A percentile compares a stretch with the other conserved stretches of the same genome.
Evolutionary conservation across 2,888 invertebrate genomes (phyloP).

Genomic region (Ophonus ardosiacus): DNA sequence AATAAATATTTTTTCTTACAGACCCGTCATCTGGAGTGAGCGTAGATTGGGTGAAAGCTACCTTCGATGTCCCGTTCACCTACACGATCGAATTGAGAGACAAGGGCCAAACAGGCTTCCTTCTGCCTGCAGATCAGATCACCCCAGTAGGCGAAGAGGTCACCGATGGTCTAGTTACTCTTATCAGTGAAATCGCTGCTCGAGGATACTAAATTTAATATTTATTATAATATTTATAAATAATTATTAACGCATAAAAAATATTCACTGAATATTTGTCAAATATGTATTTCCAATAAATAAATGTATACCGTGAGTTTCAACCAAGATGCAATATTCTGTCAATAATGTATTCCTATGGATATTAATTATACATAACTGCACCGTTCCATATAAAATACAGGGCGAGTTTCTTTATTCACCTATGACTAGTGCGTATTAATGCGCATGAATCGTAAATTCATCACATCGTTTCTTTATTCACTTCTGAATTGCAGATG

Average conservation of each 20-base stretch:
- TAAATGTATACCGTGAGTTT: no score
- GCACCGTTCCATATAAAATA: no score
- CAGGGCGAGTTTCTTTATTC: no score
- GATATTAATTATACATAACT: no score
- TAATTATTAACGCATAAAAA: not conserved
- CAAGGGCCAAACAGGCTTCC: slow-evolving; percentile 82
- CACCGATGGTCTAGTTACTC: slow-evolving; percentile 77
- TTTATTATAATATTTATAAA: not conserved
- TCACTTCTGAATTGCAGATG: no score
- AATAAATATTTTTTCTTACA: slow-evolving; percentile 71
- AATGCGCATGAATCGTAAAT: no score
- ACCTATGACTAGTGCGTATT: no score
- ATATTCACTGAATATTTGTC: not conserved
- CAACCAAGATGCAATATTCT: no score
- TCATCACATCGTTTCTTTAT: no score
- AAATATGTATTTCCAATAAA: no score
- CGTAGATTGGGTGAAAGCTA: slow-evolving; percentile 87
- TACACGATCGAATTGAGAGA: slow-evolving; percentile 86
- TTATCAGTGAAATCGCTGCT: slow-evolving; percentile 73
- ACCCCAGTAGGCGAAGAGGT: slow-evolving; percentile 80
- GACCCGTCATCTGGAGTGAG: slow-evolving; percentile 83
- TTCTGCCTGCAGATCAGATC: slow-evolving; percentile 83
- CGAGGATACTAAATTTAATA: slow-evolving; percentile 37
- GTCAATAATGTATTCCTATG: no score
- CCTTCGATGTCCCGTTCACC: slow-evolving; percentile 81